Conservation (phyloP, 2,888 invertebrate species). For the Sylvicola cinctus region DNA sequence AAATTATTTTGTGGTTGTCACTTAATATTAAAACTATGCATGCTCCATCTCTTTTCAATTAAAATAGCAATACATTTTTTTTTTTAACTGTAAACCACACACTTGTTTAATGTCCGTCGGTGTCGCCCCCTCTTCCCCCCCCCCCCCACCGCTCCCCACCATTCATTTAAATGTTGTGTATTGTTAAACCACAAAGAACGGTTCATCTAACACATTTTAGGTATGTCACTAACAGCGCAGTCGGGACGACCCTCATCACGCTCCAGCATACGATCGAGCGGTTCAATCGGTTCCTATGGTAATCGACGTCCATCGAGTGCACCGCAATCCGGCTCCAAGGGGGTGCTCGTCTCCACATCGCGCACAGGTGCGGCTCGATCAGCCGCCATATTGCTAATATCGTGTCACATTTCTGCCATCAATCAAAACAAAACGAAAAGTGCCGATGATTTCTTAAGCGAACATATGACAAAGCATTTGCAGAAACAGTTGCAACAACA, state of each 20-base stretch:
- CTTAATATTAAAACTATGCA: too few relatives aligned
- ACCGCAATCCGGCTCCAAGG: constrained; percentile 34
- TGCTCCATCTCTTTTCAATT: too few relatives aligned
- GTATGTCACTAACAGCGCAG: constrained; percentile 28
- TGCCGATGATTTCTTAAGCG: constrained; percentile 27
- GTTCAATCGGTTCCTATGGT: constrained; percentile 30
- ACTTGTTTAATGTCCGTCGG: too few relatives aligned
- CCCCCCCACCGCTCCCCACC: too few relatives aligned
- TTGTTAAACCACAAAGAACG: too few relatives aligned
- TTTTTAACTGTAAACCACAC: too few relatives aligned
- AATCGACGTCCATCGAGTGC: constrained; percentile 29
- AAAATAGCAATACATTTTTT: too few relatives aligned
- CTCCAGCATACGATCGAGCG: constrained; percentile 35
- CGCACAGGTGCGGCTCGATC: constrained; percentile 85
- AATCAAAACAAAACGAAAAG: constrained; percentile 28
- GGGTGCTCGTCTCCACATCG: constrained; percentile 54
- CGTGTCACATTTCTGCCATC: constrained; percentile 53
- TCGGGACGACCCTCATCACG: constrained; percentile 38
- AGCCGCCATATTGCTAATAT: constrained; percentile 88
- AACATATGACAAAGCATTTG: constrained; percentile 23
- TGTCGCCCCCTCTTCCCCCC: too few relatives aligned
- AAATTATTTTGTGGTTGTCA: too few relatives aligned
- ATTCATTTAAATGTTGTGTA: too few relatives aligned
- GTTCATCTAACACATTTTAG: too few relatives aligned
- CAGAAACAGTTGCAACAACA: constrained; percentile 26